A percentile compares a stretch with the other conserved stretches of the same genome.
Evolutionary conservation across 1,140 invertebrate species (phyloP).

Genomic region (Drosophila lowei): DNA sequence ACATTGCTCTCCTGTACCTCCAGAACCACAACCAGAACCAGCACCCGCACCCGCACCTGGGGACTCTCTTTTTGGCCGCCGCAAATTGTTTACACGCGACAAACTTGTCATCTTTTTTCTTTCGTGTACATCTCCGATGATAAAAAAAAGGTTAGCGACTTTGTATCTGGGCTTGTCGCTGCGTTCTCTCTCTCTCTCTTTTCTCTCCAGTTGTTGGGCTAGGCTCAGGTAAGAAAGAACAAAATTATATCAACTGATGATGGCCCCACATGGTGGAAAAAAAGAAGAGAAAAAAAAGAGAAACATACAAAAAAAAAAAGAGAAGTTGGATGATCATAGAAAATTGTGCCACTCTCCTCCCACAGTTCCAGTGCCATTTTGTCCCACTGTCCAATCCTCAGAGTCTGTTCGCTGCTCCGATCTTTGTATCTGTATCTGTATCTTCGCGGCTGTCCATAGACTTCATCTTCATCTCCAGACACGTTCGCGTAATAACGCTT

Average conservation of each 20-base stretch:
- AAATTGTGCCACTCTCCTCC: slow-evolving; percentile 55
- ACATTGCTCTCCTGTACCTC: slow-evolving; percentile 40
- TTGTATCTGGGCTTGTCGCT: slow-evolving; percentile 44
- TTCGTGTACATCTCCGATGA: slow-evolving; percentile 52
- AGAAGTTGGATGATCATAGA: slow-evolving; percentile 57
- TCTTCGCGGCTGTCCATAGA: background rate
- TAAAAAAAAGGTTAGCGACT: slow-evolving; percentile 77
- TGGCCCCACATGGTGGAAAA: slow-evolving; percentile 17
- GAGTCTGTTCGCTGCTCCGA: slow-evolving; percentile 46
- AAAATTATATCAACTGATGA: slow-evolving; percentile 16
- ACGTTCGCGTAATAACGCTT: slow-evolving; percentile 62
- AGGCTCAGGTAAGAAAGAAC: slow-evolving; percentile 66
- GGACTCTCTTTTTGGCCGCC: slow-evolving; percentile 64
- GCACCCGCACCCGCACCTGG: slow-evolving; percentile 40
- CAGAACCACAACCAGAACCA: background rate
- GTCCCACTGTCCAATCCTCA: slow-evolving; percentile 28
- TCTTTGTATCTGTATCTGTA: slow-evolving; percentile 15
- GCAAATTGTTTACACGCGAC: slow-evolving; percentile 80
- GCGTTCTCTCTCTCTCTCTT: slow-evolving; percentile 3
- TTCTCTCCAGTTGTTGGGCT: slow-evolving; percentile 61
- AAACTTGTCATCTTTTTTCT: slow-evolving; percentile 72
- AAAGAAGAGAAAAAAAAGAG: background rate
- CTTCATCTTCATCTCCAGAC: slow-evolving; percentile 27
- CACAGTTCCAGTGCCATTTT: slow-evolving; percentile 3
- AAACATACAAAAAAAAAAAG: slow-evolving; percentile 5